Percentiles rank a stretch among this genome's conserved stretches.
Evolutionary conservation across 2,888 invertebrate genomes (phyloP).

Genomic region (Thelaira solivaga): DNA sequence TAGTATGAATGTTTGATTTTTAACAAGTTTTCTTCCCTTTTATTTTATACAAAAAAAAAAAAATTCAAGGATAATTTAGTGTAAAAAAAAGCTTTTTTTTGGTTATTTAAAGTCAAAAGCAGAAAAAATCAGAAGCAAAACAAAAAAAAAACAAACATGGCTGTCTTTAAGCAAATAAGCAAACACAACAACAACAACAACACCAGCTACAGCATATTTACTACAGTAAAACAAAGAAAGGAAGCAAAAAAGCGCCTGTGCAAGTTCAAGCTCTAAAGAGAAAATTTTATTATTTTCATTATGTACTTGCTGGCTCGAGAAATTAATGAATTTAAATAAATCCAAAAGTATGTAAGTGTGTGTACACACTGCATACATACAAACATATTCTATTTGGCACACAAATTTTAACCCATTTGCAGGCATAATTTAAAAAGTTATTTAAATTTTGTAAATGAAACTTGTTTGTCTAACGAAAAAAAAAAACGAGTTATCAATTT

Average conservation of each 20-base stretch:
- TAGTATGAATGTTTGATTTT: constrained; percentile 57
- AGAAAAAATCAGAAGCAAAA: too few relatives aligned
- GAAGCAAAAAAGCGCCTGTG: constrained; percentile 58
- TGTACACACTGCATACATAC: too few relatives aligned
- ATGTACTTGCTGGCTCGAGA: neutral
- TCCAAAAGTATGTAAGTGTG: too few relatives aligned
- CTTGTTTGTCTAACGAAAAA: too few relatives aligned
- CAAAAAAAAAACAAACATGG: constrained; percentile 54
- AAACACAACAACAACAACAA: neutral
- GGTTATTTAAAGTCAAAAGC: constrained; percentile 36
- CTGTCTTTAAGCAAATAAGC: constrained; percentile 47
- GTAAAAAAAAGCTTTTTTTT: constrained; percentile 44
- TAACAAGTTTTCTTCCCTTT: constrained; percentile 57
- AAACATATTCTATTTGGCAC: constrained; percentile 5
- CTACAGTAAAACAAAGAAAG: constrained; percentile 31
- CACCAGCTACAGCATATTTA: neutral
- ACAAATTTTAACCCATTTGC: neutral
- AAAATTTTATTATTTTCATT: constrained; percentile 9
- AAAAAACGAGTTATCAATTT: too few relatives aligned
- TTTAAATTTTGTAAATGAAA: too few relatives aligned
- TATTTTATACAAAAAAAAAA: constrained; percentile 49
- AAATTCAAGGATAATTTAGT: constrained; percentile 56
- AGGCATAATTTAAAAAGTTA: too few relatives aligned
- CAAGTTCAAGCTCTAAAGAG: constrained; percentile 54
- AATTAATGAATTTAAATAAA: constrained; percentile 29